phyloP scores from a whole-genome alignment of 2,888 invertebrate genomes.

The Platycnemis pennipes region DNA sequence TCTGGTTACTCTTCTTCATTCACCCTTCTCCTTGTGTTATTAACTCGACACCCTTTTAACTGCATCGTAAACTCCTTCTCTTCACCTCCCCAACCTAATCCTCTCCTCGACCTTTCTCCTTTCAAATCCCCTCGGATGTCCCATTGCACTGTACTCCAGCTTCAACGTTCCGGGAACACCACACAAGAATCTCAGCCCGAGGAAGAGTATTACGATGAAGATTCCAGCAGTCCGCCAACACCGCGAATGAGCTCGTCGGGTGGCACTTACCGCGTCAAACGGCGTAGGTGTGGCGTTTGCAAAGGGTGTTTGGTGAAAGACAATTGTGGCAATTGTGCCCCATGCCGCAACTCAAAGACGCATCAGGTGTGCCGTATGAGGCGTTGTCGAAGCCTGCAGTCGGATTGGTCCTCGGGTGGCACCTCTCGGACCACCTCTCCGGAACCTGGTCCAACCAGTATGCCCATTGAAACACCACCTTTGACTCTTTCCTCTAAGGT shows the following conservation, averaged over 20 bases:
- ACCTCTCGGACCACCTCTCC: conserved; percentile 41
- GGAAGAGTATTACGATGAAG: conserved; percentile 63
- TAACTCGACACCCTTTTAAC: conserved; percentile 41
- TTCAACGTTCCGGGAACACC: conserved; percentile 35
- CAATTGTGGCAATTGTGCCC: conserved; percentile 68
- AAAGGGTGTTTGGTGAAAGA: conserved; percentile 69
- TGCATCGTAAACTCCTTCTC: background rate
- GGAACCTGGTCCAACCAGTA: conserved; percentile 31
- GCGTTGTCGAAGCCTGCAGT: conserved; percentile 64
- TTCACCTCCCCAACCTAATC: background rate
- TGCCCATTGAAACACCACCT: conserved; percentile 50
- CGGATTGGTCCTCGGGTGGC: conserved; percentile 38
- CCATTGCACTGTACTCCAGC: conserved; percentile 35
- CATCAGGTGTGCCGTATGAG: conserved; percentile 68
- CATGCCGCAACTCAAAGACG: conserved; percentile 63
- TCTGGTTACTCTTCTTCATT: conserved; percentile 26
- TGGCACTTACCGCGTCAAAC: conserved; percentile 52
- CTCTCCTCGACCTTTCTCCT: background rate
- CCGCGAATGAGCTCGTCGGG: conserved; percentile 29
- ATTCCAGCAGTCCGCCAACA: conserved; percentile 44
- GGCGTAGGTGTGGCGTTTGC: conserved; percentile 69
- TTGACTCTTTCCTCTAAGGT: conserved; percentile 62
- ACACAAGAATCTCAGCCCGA: conserved; percentile 41
- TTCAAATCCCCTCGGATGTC: conserved; percentile 5
- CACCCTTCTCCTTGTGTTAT: background rate